Evolutionary conservation across 2,888 invertebrate genomes (phyloP).

Genomic region (Papilio protenor): DNA sequence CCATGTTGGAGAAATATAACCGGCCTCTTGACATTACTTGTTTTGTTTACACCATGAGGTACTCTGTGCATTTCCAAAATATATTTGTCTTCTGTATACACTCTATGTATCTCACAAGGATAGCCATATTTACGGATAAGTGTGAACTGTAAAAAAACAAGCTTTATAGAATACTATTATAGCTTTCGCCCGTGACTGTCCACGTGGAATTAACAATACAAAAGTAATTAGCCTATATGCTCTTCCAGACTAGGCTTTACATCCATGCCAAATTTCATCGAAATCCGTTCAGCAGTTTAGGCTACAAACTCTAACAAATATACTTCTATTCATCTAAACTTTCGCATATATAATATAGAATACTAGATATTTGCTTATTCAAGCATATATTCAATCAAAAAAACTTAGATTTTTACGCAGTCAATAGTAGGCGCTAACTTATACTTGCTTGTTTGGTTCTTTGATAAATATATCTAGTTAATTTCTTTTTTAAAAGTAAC

Average conservation of each 20-base stretch:
- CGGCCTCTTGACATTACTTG: slow-evolving; percentile 55
- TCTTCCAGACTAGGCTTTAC: too few species aligned
- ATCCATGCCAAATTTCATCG: too few species aligned
- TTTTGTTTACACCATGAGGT: slow-evolving; percentile 79
- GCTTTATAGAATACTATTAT: neutral
- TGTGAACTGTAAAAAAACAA: slow-evolving; percentile 59
- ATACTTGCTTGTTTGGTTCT: neutral
- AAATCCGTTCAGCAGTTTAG: too few species aligned
- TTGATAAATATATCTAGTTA: neutral
- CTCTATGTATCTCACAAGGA: slow-evolving; percentile 88
- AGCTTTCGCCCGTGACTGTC: too few species aligned
- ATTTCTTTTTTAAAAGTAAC: neutral
- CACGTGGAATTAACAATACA: too few species aligned
- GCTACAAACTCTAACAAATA: too few species aligned
- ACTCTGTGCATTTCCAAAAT: slow-evolving; percentile 92
- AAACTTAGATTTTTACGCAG: neutral
- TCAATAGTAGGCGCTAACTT: neutral
- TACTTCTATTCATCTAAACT: too few species aligned
- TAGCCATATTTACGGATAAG: slow-evolving; percentile 85
- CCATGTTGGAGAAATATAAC: slow-evolving; percentile 93
- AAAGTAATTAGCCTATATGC: too few species aligned
- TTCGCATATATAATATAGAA: neutral
- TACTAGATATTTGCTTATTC: neutral
- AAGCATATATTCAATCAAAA: neutral
- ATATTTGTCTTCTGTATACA: slow-evolving; percentile 92